Evolutionary conservation across 2,797 vertebrate genomes (phyloP).

Genomic region (Poeciliopsis infans): DNA sequence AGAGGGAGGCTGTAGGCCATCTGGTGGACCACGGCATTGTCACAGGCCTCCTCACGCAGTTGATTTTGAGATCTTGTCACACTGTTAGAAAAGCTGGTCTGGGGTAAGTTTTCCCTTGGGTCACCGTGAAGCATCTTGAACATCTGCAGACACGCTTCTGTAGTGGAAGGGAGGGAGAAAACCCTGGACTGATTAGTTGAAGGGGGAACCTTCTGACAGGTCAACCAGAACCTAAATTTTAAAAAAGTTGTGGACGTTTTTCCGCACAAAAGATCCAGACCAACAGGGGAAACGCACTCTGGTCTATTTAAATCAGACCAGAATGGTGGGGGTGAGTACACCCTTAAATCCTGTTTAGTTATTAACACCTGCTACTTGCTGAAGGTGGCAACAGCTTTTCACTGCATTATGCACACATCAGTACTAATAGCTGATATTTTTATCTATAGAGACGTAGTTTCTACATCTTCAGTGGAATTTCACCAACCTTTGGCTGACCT

Average conservation of each 20-base stretch:
- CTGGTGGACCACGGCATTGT: background rate
- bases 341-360: background rate
- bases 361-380: background rate
- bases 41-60: background rate
- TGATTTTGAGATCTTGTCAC: background rate
- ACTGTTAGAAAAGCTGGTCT: background rate
- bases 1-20: background rate
- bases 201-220: background rate
- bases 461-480: too few relatives aligned
- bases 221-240: background rate
- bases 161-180: background rate
- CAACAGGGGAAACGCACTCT: too few relatives aligned
- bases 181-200: background rate
- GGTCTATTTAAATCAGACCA: too few relatives aligned
- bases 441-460: too few relatives aligned
- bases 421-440: background rate
- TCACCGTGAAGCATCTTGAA: background rate
- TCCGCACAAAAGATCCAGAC: too few relatives aligned
- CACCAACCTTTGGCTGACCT: too few relatives aligned
- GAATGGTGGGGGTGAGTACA: too few relatives aligned
- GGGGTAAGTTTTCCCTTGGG: background rate
- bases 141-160: background rate
- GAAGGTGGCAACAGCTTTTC: background rate
- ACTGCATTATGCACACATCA: background rate
- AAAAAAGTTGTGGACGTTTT: background rate